Base-by-base conservation (phyloP, 2,113 vertebrate genomes). In the Hippocampus barbouri region DNA sequence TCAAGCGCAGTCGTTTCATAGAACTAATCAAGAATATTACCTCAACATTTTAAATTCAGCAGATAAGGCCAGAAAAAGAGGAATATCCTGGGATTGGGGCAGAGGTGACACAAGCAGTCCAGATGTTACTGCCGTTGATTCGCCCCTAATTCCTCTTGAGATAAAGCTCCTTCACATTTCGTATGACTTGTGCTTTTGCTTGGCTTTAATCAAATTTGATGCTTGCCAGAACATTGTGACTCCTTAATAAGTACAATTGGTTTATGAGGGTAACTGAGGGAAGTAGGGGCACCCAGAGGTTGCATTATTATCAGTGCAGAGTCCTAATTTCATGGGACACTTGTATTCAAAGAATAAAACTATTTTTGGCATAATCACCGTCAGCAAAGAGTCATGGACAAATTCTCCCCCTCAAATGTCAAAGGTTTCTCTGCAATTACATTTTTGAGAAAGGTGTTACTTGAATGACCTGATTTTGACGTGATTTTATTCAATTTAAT, bases 151-250 rank as follows among this genome's bases (percentile, higher is more conserved):
- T 81, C 82, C 82, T 43, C 45, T 59, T 0, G 18, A 79, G 83
- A 90, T 84, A 85, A 88, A 72, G 79, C 85, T 72, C 72, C 84
- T 76, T 81, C 83, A 85, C 84, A 90, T 84, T 86, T 86, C 47
- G 75, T 76, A 88, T 80, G 83, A 89, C 79, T 86, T 77, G 81
- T 62, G 78, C 76, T 78, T 83, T 83, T 80, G 68, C 81, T 77
- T 34, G 20, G 69, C 78, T 83, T 82, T 90, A 89, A 91, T 90
- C 62, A 4, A 68, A 90, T 88, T 87, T 80, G 79, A 82, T 71
- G 72, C 81, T 78, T 66, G 38, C 77, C 74, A 83, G 88, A 90
- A 90, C 87, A 91, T 88, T 89, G 88, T 87, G 90, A 90, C 89
- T 90, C 80, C 74, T 85, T 89, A 88, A 90, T 85, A 70, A 89